Evolutionary conservation across 2,113 vertebrate species (phyloP), one percentile per base, ranked within the genome.

Genomic region (Xiphophorus couchianus): DNA sequence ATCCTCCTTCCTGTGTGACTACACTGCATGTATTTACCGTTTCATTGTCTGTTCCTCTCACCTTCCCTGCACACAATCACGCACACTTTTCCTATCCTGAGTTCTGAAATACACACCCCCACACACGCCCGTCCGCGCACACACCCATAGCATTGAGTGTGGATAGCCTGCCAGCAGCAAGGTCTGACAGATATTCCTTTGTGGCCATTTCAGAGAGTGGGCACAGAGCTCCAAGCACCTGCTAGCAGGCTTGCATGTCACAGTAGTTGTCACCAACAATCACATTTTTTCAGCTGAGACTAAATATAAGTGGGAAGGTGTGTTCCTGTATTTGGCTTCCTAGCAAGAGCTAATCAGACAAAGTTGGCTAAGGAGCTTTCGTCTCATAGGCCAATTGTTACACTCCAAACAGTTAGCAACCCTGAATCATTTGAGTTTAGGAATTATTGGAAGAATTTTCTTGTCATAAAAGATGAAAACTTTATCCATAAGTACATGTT

Each of bases 161-260:
- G 77, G 84, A 91, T 82, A 88, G 84, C 84, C 65, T 15, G 69
- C 80, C 86, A 82, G 82, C 92, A 94, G 93, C 77, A 81, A 73
- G 85, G 71, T 80, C 84, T 93, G 93, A 93, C 93, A 93, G 90
- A 86, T 88, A 90, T 84, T 93, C 93, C 92, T 90, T 74, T 83
- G 90, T 90, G 92, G 87, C 86, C 80, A 66, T 90, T 83, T 84
- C 85, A 90, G 79, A 80, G 83, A 89, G 88, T 86, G 79, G 90
- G 89, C 89, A 89, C 58, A 61, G 51, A 71, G 89, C 92, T 88
- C 62, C 42, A 78, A 89, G 86, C 92, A 92, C 90, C 93, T 93
- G 92, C 89, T 86, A 68, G 79, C 66, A 74, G 76, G 66, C 73
- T 35, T 76, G 83, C 73, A 91, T 82, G 87, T 92, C 90, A 92